phyloP scores from a whole-genome alignment of 2,797 vertebrate species.

The Lepilemur ruficaudatus region DNA sequence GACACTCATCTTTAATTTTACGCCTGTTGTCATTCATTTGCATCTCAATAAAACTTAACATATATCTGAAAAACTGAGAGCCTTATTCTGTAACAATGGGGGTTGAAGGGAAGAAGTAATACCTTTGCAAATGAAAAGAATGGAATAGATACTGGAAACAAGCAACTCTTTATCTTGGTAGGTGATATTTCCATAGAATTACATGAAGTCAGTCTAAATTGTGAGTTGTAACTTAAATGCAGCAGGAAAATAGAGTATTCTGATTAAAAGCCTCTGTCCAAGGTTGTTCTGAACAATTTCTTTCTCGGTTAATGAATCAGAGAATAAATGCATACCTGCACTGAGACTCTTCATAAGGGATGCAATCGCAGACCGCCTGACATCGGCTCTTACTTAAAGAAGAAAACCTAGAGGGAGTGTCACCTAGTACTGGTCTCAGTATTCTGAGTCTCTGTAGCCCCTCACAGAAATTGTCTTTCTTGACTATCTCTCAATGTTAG shows the following conservation, averaged over 20 bases:
- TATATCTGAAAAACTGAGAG: background rate
- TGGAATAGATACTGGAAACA: background rate
- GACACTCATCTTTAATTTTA: background rate
- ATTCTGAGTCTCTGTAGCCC: background rate
- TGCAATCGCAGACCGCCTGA: background rate
- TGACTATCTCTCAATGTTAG: slow-evolving; percentile 22
- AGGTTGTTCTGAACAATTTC: slow-evolving; percentile 26
- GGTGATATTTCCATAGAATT: background rate
- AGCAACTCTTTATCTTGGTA: background rate
- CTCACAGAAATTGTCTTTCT: background rate
- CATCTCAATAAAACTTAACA: slow-evolving; percentile 25
- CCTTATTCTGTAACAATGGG: background rate
- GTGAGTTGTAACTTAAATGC: background rate
- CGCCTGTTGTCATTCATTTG: background rate
- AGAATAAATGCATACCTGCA: background rate
- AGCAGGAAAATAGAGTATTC: slow-evolving; percentile 9
- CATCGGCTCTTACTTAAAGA: background rate
- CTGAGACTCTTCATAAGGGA: background rate
- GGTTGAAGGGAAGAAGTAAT: background rate
- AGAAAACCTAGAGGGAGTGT: background rate
- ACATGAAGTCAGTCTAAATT: slow-evolving; percentile 3
- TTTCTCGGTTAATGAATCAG: slow-evolving; percentile 49
- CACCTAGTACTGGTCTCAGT: too few species aligned
- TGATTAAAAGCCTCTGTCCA: slow-evolving; percentile 46
- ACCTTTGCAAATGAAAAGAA: slow-evolving; percentile 24